Conservation (phyloP, 2,797 vertebrate species). For the Allobates femoralis region DNA sequence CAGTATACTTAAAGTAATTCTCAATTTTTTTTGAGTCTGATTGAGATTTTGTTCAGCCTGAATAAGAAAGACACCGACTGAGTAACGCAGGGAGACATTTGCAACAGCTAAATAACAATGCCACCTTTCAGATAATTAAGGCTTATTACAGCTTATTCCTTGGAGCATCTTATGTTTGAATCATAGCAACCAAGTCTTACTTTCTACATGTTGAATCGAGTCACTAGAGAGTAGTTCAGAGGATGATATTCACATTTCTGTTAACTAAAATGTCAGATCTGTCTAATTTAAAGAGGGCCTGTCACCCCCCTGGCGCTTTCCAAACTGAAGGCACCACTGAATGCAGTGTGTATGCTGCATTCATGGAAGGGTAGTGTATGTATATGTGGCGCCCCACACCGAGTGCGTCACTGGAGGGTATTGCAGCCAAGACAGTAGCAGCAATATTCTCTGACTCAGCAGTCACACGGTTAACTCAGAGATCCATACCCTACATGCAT, state of each 20-base stretch:
- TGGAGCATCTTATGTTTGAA: slow-evolving; percentile 10
- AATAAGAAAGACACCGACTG: neutral
- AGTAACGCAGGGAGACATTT: neutral
- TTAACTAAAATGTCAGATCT: neutral
- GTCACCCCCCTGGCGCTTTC: no score
- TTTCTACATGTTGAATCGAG: neutral
- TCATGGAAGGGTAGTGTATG: no score
- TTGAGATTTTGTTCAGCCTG: neutral
- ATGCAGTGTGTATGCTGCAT: no score
- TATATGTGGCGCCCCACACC: no score
- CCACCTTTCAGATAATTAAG: slow-evolving; percentile 22
- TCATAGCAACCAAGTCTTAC: slow-evolving; percentile 4
- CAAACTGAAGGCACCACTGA: no score
- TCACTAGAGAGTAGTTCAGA: slow-evolving; percentile 29
- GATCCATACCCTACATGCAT: no score
- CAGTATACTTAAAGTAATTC: no score
- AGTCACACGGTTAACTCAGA: no score
- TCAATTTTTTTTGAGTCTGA: no score
- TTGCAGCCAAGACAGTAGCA: no score
- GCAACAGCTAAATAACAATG: neutral
- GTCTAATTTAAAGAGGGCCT: neutral
- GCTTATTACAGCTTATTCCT: slow-evolving; percentile 20
- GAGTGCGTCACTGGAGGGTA: no score
- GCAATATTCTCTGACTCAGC: no score
- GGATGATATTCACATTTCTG: neutral